Conservation (phyloP, 1,140 invertebrate species). For the Tetranychus cinnabarinus region DNA sequence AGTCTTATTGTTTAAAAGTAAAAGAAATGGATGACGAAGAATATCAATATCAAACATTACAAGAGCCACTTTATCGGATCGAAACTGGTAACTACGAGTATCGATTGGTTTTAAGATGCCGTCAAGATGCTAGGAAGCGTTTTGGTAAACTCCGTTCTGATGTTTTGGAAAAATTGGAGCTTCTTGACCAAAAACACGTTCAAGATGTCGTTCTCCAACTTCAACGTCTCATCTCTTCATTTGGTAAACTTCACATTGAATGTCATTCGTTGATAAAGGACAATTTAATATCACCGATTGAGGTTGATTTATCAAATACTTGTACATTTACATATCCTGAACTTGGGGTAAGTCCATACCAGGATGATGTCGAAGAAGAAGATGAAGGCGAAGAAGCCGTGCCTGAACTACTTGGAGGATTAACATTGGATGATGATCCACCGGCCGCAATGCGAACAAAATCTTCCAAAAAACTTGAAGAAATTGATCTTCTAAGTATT, state of each 20-base stretch:
- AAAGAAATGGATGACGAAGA: slow-evolving; percentile 97
- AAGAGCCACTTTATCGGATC: slow-evolving; percentile 85
- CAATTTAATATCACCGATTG: slow-evolving; percentile 69
- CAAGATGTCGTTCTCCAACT: slow-evolving; percentile 71
- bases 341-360: too few species aligned
- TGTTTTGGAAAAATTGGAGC: slow-evolving; percentile 84
- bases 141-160: slow-evolving; percentile 83
- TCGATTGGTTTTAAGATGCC: slow-evolving; percentile 66
- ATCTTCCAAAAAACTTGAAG: too few species aligned
- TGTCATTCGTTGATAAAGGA: slow-evolving; percentile 37
- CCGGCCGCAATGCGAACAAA: too few species aligned
- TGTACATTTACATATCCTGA: not conserved
- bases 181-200: slow-evolving; percentile 91
- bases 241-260: slow-evolving; percentile 45
- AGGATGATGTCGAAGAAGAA: too few species aligned
- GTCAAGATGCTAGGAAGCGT: slow-evolving; percentile 66
- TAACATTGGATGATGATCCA: too few species aligned
- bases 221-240: slow-evolving; percentile 45
- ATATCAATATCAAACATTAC: slow-evolving; percentile 63
- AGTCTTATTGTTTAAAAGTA: slow-evolving; percentile 81
- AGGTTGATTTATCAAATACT: slow-evolving; percentile 69
- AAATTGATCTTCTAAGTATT: too few species aligned
- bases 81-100: slow-evolving; percentile 99
- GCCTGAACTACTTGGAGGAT: too few species aligned
- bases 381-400: too few species aligned